Evolutionary conservation across 2,888 invertebrate genomes (phyloP), one percentile per base, ranked within the genome.

Genomic region (Arrhopalites spinosus): DNA sequence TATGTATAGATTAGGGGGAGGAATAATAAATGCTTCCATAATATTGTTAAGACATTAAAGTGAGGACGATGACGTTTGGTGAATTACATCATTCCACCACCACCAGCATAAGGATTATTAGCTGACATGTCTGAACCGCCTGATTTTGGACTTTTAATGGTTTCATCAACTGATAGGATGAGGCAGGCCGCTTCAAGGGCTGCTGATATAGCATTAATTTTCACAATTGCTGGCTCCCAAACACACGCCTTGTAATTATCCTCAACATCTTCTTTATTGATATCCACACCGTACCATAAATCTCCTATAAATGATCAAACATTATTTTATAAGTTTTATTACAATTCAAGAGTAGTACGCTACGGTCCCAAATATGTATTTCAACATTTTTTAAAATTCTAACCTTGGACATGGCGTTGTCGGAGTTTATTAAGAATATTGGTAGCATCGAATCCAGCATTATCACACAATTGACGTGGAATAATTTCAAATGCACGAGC

Each of bases 401-500:
- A 85, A 89, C 95, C 96, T 85, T 94, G 92, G 72, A 97, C 95
- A 85, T 99, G 99, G 83, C 93, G 94, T 86, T 98, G 96, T 17
- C 99, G 88, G 78, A 99, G 89, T 87, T 98, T 96, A 87, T 99
- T 99, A 75, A 99, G 89, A 84, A 99, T 92, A 86, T 96, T 96
- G 75, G 98, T 98, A 11, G 98, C 96, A 87, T 99, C 99, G 85
- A 99, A 95, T 61, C 99, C 99, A 47, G 99, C 99, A 87, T 99
- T 99, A 86, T 98, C 97, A 86, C 98, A 98, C 80, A 99, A 88
- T 88, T 99, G 99, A 27, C 98, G 89, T 20, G 99, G 99, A 83
- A 99, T 95, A 47, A 96, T 89, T 88, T 99, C 99, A 83, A 99
- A 89, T 30, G 97, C 96, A 83, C 96, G 92, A 15, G 98, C 99